These are phyloP conservation scores for Formica selysi DNA, from an alignment of 1,140 invertebrate species.

Conservation along the genomic window DNA sequence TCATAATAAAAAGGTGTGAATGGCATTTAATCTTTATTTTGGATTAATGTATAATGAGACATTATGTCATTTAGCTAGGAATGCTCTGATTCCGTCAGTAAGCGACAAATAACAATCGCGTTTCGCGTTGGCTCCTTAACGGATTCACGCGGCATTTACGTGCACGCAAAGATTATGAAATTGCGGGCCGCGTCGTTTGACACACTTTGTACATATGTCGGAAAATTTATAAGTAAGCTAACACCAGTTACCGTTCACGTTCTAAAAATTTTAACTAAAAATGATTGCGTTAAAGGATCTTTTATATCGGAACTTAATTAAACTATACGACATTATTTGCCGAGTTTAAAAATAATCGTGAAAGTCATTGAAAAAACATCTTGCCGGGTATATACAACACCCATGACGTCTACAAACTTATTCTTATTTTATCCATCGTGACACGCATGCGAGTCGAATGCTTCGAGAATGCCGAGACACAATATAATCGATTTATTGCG, in stretches of 20 bases:
- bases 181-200: constrained; percentile 26
- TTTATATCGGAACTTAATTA: not conserved
- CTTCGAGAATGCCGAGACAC: not conserved
- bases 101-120: constrained; percentile 1
- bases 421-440: constrained; percentile 60
- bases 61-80: constrained; percentile 1
- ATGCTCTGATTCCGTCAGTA: not conserved
- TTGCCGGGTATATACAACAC: constrained; percentile 3
- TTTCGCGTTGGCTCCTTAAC: constrained; percentile 30
- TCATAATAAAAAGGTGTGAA: not conserved
- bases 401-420: constrained; percentile 27
- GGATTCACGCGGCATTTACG: constrained; percentile 9
- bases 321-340: not conserved
- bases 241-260: not conserved
- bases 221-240: constrained; percentile 9
- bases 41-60: not conserved
- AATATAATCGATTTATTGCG: not conserved
- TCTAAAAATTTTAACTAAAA: not conserved
- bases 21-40: not conserved
- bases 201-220: constrained; percentile 8
- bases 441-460: not conserved
- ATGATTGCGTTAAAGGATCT: not conserved
- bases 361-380: constrained; percentile 7
- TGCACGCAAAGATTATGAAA: constrained; percentile 32
- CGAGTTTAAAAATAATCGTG: constrained; percentile 24